phyloP scores from a whole-genome alignment of 1,140 invertebrate species.

The Mizuhopecten yessoensis region DNA sequence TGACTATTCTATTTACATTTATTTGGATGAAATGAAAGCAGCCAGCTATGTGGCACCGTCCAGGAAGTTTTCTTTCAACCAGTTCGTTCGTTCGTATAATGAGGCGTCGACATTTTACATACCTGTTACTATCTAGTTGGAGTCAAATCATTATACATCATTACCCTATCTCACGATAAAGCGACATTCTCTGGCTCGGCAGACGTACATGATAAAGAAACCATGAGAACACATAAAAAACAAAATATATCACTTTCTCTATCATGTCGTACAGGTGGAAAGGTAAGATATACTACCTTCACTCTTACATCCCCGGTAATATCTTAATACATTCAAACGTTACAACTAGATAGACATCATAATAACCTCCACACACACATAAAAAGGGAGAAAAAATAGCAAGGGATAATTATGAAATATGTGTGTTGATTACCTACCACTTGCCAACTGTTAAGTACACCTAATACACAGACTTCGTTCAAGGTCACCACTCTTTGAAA shows the following conservation, averaged over 20 bases:
- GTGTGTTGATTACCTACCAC: neutral
- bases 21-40: too few relatives aligned
- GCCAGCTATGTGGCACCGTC: too few relatives aligned
- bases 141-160: too few relatives aligned
- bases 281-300: neutral
- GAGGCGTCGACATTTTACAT: too few relatives aligned
- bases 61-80: too few relatives aligned
- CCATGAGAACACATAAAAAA: neutral
- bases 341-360: neutral
- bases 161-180: neutral
- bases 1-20: too few relatives aligned
- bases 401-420: neutral
- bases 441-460: neutral
- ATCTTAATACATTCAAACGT: neutral
- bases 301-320: neutral
- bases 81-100: too few relatives aligned
- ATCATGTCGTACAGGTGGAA: neutral
- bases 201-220: neutral
- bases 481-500: neutral
- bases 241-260: neutral
- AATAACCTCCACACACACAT: neutral
- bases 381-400: neutral
- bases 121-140: too few relatives aligned
- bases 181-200: neutral
- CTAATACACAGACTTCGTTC: neutral